Conservation (phyloP, 2,113 vertebrate genomes). For the Gymnogyps californianus region DNA sequence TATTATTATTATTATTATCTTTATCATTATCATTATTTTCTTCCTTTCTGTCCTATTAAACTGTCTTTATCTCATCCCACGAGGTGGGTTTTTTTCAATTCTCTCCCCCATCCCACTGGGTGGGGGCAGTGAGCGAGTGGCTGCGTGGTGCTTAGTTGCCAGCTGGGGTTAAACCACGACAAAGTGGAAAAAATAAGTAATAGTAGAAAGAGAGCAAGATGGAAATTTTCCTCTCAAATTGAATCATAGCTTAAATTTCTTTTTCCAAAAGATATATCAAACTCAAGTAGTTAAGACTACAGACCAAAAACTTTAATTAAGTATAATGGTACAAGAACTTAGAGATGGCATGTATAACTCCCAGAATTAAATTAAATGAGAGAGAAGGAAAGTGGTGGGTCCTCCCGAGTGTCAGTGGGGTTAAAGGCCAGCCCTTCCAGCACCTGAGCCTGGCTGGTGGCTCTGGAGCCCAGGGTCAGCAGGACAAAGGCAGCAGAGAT, state of each 20-base stretch:
- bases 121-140: no score
- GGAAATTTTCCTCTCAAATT: not conserved
- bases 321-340: not conserved
- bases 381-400: not conserved
- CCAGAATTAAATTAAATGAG: not conserved
- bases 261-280: not conserved
- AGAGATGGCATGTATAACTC: not conserved
- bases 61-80: no score
- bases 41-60: no score
- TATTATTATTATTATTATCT: no score
- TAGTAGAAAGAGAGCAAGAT: not conserved
- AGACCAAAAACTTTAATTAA: not conserved
- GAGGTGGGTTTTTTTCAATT: no score
- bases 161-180: no score
- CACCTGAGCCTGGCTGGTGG: slow-evolving; percentile 60
- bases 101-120: no score
- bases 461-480: slow-evolving; percentile 62
- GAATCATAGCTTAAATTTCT: not conserved
- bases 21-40: no score
- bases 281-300: not conserved
- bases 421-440: slow-evolving; percentile 72
- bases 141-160: no score
- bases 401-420: not conserved
- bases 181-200: not conserved
- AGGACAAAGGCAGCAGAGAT: slow-evolving; percentile 70